Conservation (phyloP, 2,113 vertebrate genomes). For the Talpa occidentalis region DNA sequence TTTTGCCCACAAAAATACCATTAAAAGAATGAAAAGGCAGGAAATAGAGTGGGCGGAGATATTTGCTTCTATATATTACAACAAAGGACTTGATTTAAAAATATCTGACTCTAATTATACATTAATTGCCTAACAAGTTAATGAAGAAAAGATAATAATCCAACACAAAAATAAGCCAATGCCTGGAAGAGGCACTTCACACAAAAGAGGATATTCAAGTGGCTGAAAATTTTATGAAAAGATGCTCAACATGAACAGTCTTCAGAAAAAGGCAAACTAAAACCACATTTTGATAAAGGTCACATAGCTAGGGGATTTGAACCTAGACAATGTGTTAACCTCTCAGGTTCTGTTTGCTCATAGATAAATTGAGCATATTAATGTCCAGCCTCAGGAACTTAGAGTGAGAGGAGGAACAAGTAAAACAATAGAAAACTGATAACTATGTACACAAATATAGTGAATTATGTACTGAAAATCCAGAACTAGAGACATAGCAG, state of each 20-base stretch:
- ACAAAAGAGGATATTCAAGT: background rate
- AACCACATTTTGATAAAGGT: background rate
- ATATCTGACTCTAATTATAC: too few species aligned
- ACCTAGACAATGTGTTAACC: background rate
- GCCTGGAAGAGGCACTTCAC: background rate
- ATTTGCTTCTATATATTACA: background rate
- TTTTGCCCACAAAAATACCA: background rate
- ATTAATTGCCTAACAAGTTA: background rate
- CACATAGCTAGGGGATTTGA: background rate
- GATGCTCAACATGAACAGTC: background rate
- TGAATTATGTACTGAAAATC: slow-evolving; percentile 3
- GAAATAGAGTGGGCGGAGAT: background rate
- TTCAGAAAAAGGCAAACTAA: slow-evolving; percentile 41
- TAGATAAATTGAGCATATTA: background rate
- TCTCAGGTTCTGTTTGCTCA: slow-evolving; percentile 35
- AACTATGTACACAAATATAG: background rate
- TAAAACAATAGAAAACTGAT: slow-evolving; percentile 6
- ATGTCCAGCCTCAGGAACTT: background rate
- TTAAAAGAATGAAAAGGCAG: background rate
- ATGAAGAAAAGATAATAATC: background rate
- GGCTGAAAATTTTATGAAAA: background rate
- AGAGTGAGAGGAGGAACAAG: background rate
- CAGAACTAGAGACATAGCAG: background rate
- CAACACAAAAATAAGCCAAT: slow-evolving; percentile 1
- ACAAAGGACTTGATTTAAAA: background rate